Evolutionary conservation across 2,797 vertebrate species (phyloP), one percentile per base, ranked within the genome.

Genomic region (Peromyscus eremicus): DNA sequence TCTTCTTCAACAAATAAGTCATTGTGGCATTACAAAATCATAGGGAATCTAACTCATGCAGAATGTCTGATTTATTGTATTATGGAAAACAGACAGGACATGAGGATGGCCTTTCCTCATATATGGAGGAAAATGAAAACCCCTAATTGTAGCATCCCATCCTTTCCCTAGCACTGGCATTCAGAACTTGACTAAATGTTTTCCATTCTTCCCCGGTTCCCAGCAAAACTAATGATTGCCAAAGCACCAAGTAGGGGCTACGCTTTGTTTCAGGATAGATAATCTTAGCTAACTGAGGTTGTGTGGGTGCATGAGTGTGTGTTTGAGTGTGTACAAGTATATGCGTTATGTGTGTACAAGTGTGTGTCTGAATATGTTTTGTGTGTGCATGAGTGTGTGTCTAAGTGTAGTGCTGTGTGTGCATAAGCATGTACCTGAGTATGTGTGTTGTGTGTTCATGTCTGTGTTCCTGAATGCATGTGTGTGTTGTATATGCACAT

Each of bases 181-280:
- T 77, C 93, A 91, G 92, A 9, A 82, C 7, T 3, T 52, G 14
- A 62, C 32, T 29, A 14, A 6, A 80, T 21, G n/a, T 89, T 73
- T 95, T 71, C 40, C 55, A 76, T 81, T 71, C 64, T 79, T 29
- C 46, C 40, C 27, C 14, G 40, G 79, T 76, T 82, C 64, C 46
- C 82, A 40, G 66, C 37, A 80, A 96, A 91, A 88, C 23, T 81
- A 83, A 57, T 43, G 23, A 55, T 82, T 29, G 76, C 88, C 9
- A 84, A 87, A 73, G 83, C 43, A 60, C 5, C 13, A 4, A 94
- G 55, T 46, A 55, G 80, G 40, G 0, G 25, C 25, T 76, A 4
- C 34, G 32, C 76, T 84, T 82, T 85, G 49, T 84, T 62, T 71
- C 40, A 66, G 70, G n/a, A 66, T 90, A 9, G 25, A 80, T 34